Evolutionary conservation across 2,888 invertebrate species (phyloP).

Genomic region (Xanthia icteritia): DNA sequence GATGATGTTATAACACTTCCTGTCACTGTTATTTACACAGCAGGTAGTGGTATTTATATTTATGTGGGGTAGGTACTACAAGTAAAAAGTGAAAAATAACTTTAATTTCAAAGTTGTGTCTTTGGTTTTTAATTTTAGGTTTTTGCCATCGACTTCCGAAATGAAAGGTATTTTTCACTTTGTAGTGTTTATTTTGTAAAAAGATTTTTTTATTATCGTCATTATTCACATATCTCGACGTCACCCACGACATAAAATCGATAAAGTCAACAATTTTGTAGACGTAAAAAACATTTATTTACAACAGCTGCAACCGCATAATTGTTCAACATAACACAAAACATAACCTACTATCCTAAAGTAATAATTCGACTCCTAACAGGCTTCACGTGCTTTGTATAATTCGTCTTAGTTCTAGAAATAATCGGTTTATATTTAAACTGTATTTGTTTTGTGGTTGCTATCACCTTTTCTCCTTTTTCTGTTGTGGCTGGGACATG

Average conservation of each 20-base stretch:
- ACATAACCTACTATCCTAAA: constrained; percentile 59
- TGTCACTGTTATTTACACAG: too few relatives aligned
- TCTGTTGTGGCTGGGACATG: constrained; percentile 71
- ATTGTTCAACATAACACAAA: constrained; percentile 13
- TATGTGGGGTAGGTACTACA: too few relatives aligned
- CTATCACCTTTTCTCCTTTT: constrained; percentile 53
- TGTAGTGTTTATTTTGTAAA: too few relatives aligned
- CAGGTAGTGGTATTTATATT: too few relatives aligned
- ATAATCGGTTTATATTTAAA: constrained; percentile 83
- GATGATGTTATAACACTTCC: too few relatives aligned
- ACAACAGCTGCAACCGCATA: background rate
- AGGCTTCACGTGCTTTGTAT: constrained; percentile 78
- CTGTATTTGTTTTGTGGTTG: constrained; percentile 72
- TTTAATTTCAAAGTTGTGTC: too few relatives aligned
- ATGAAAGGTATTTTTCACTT: too few relatives aligned
- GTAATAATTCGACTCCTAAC: constrained; percentile 80
- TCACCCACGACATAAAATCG: background rate
- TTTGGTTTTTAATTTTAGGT: too few relatives aligned
- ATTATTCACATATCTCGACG: background rate
- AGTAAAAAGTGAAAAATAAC: too few relatives aligned
- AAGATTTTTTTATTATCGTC: background rate
- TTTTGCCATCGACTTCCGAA: too few relatives aligned
- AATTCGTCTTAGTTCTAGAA: constrained; percentile 76
- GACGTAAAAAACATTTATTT: constrained; percentile 32
- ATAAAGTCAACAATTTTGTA: background rate